Base-by-base conservation (phyloP, 2,888 invertebrate genomes). In the Quadroppia sp. region DNA sequence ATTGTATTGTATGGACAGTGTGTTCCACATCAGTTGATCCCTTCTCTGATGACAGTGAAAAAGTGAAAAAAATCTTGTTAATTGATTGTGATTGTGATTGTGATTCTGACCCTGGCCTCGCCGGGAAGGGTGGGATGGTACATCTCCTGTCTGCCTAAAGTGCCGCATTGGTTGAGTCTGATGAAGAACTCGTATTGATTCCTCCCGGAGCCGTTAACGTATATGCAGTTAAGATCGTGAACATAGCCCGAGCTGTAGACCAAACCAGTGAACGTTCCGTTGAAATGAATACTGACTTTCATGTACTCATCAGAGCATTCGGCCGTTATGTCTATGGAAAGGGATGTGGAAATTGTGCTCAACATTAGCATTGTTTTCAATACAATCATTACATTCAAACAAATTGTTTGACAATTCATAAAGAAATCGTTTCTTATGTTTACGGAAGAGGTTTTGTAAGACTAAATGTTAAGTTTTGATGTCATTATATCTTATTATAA, bases 231-330 rank as follows among this genome's bases (percentile, higher is more conserved):
- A 0, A 92, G 91, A 81, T 94, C 94, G 81, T 94, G 93, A 0
- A 94, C 92, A 82, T 94, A 94, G 72, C 94, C 92, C 81, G 94
- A 92, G 0, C 93, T 94, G 83, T 94, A 94, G 32, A 94, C 88
- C 59, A 94, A 85, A 59, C 94, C 94, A 28, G 87, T 87, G 80
- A 94, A 94, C 0, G 92, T 90, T 23, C 94, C 94, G 82, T 94
- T 94, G 83, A 94, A 94, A 2, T 92, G 91, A 64, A 94, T 89
- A 77, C 92, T 86, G 76, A 94, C 94, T 83, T 94, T 94, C 94
- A 94, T 94, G 82, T 92, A 93, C 83, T 94, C 94, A 81, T 94
- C 94, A 83, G 94, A 94, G 80, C 94, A 94, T 82, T 94, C 94
- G 0, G 94, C 94, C 84, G 94, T 93, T 80, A 94, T 93, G 85